phyloP scores from a whole-genome alignment of 2,797 vertebrate genomes.

The Eidolon dupreanum region DNA sequence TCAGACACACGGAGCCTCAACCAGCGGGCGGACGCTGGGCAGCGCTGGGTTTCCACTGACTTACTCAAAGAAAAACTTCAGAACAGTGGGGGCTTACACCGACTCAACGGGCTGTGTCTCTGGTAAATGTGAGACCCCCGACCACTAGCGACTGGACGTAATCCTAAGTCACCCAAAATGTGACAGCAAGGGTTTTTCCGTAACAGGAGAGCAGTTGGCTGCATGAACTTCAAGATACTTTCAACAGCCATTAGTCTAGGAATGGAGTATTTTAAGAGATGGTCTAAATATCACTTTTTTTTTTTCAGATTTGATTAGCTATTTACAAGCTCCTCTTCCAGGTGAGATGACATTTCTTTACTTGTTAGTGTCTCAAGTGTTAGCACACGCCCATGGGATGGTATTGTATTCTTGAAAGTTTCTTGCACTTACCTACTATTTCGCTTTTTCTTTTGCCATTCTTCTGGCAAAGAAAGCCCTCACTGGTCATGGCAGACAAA shows the following conservation, averaged over 20 bases:
- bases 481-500: neutral
- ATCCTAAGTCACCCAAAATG: neutral
- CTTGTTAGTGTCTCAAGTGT: neutral
- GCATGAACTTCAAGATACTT: neutral
- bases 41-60: neutral
- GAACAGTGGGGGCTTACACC: neutral
- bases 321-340: fast-evolving
- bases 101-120: neutral
- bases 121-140: neutral
- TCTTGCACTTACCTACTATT: neutral
- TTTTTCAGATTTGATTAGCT: slow-evolving; percentile 30
- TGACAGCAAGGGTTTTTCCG: neutral
- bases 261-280: neutral
- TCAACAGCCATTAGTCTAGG: neutral
- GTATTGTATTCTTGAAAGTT: neutral
- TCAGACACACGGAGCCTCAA: neutral
- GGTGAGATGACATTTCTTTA: neutral
- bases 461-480: neutral
- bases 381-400: neutral
- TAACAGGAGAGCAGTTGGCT: neutral
- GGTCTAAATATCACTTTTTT: neutral
- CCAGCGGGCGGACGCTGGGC: fast-evolving
- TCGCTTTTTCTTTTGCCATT: neutral
- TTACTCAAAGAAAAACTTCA: neutral
- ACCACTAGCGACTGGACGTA: neutral